phyloP scores from a whole-genome alignment of 2,888 invertebrate species.

The Piscicola geometra region DNA sequence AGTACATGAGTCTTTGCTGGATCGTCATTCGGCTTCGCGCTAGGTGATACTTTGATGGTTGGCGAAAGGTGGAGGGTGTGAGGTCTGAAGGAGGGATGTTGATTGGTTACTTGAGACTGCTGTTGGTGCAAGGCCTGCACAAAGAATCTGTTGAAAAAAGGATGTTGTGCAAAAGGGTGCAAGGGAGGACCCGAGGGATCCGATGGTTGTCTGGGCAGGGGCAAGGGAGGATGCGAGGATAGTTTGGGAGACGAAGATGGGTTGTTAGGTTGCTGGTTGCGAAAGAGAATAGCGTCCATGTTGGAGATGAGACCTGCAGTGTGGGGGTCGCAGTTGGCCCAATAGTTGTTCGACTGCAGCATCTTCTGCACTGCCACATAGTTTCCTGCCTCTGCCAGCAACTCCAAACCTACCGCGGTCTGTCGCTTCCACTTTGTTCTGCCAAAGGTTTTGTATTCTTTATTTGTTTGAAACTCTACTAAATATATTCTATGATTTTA shows the following conservation, averaged over 20 bases:
- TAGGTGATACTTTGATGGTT: neutral
- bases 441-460: no score
- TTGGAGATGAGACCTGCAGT: constrained; percentile 45
- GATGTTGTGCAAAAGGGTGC: neutral
- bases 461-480: no score
- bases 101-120: neutral
- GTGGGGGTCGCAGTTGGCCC: constrained; percentile 54
- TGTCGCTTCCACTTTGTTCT: constrained; percentile 99
- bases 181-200: neutral
- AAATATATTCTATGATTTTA: no score
- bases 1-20: neutral
- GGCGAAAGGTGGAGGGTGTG: no score
- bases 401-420: constrained; percentile 91
- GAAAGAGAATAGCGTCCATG: constrained; percentile 48
- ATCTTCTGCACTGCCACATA: constrained; percentile 96
- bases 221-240: neutral
- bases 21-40: neutral
- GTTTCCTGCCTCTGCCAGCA: constrained; percentile 93
- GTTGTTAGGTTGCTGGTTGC: constrained; percentile 12
- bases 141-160: neutral
- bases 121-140: constrained; percentile 8
- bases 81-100: no score
- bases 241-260: neutral
- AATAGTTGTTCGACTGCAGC: constrained; percentile 57
- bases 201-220: neutral